Percentiles rank a stretch among this genome's conserved stretches.
These are phyloP conservation scores for Morus bassanus DNA, from an alignment of 2,797 vertebrate genomes.

Conservation along the genomic window DNA sequence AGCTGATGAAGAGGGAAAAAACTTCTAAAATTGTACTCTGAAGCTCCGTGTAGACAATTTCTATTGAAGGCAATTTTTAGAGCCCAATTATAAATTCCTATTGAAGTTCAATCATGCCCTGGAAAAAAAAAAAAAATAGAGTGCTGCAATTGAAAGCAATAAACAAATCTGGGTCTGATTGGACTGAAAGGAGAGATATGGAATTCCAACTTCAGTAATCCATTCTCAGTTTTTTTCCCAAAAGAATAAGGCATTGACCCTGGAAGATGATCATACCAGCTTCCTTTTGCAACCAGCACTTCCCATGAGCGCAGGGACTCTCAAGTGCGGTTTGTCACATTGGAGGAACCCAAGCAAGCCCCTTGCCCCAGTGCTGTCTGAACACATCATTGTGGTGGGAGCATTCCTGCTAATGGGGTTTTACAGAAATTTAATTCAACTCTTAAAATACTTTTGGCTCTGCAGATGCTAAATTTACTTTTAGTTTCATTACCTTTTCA, in stretches of 20 bases:
- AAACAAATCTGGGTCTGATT: not conserved
- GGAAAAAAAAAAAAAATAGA: not conserved
- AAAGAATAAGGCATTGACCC: not conserved
- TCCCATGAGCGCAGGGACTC: not conserved
- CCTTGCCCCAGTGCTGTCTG: not conserved
- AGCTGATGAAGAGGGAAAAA: conserved; percentile 34
- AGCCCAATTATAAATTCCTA: conserved; percentile 52
- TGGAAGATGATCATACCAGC: not conserved
- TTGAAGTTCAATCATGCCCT: conserved; percentile 18
- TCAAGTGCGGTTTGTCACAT: not conserved
- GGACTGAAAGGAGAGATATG: not conserved
- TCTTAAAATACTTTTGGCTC: not conserved
- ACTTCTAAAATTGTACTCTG: not conserved
- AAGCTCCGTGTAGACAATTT: conserved; percentile 9
- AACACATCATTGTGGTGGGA: not conserved
- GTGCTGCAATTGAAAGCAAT: not conserved
- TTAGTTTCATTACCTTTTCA: not conserved
- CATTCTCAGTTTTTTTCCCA: not conserved
- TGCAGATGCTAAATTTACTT: not conserved
- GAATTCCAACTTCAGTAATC: not conserved
- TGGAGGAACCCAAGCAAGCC: not conserved
- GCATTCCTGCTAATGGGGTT: not conserved
- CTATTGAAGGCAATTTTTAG: conserved; percentile 53
- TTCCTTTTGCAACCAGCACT: not conserved
- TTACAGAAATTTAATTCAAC: not conserved